Conservation (phyloP, 2,113 vertebrate species). For the Panthera uncia region DNA sequence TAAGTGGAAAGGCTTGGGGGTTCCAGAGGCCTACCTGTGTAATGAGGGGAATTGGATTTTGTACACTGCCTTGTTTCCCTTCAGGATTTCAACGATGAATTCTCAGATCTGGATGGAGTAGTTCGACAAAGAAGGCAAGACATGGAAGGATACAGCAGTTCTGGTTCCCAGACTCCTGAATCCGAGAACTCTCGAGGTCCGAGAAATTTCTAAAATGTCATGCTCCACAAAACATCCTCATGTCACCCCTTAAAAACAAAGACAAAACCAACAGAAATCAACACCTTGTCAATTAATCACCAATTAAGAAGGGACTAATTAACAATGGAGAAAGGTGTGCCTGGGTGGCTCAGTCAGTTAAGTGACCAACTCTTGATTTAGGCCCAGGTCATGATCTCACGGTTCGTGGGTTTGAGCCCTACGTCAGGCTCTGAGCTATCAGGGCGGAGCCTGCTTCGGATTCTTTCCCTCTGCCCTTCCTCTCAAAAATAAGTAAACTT, state of each 20-base stretch:
- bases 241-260: not conserved
- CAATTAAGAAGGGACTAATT: not conserved
- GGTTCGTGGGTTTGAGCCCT: no score
- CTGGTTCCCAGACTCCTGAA: conserved; percentile 92
- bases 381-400: no score
- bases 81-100: conserved; percentile 90
- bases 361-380: no score
- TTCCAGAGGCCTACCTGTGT: not conserved
- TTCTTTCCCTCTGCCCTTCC: no score
- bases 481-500: no score
- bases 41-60: not conserved
- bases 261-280: not conserved
- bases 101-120: conserved; percentile 89
- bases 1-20: not conserved
- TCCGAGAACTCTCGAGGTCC: conserved; percentile 91
- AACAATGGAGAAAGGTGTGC: not conserved
- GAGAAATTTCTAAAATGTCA: conserved; percentile 45
- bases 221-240: not conserved
- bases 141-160: conserved; percentile 93
- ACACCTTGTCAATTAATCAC: not conserved
- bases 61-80: not conserved
- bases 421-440: no score
- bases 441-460: no score
- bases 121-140: conserved; percentile 85
- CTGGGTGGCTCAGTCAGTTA: no score